Evolutionary conservation across 2,888 invertebrate species (phyloP).

Genomic region (Rhingia campestris): DNA sequence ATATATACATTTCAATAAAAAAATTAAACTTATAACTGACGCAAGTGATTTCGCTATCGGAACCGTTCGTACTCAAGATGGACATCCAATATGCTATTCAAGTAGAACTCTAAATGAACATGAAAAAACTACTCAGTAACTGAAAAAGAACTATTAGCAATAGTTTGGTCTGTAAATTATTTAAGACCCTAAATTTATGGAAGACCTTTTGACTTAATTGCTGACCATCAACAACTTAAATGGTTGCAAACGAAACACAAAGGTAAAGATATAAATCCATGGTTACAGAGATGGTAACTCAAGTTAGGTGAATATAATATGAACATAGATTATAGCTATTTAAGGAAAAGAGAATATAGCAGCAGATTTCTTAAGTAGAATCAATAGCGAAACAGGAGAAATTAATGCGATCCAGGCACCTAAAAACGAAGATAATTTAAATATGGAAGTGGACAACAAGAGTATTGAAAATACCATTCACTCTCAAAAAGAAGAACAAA

Average conservation of each 20-base stretch:
- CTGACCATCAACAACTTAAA: constrained; percentile 26
- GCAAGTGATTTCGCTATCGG: constrained; percentile 37
- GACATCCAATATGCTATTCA: constrained; percentile 24
- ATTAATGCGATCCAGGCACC: not conserved
- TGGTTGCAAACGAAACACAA: constrained; percentile 27
- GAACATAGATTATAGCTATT: too few relatives aligned
- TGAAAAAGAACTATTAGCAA: too few relatives aligned
- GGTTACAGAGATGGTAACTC: constrained; percentile 19
- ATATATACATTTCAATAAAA: constrained; percentile 28
- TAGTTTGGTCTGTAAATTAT: too few relatives aligned
- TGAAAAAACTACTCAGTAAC: constrained; percentile 24
- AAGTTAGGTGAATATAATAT: constrained; percentile 24
- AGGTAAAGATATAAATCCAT: constrained; percentile 16
- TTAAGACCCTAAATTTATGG: constrained; percentile 18
- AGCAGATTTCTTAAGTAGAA: constrained; percentile 21
- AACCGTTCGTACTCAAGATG: constrained; percentile 21
- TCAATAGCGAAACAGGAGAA: constrained; percentile 20
- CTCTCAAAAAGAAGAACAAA: constrained; percentile 17
- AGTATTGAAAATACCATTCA: constrained; percentile 15
- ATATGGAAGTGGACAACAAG: not conserved
- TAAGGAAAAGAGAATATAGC: constrained; percentile 37
- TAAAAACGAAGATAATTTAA: constrained; percentile 5
- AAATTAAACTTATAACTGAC: constrained; percentile 22
- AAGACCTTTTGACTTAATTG: constrained; percentile 7
- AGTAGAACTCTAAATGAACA: constrained; percentile 18